Base-by-base conservation (phyloP, 2,797 vertebrate species). In the Rhinatrema bivittatum region DNA sequence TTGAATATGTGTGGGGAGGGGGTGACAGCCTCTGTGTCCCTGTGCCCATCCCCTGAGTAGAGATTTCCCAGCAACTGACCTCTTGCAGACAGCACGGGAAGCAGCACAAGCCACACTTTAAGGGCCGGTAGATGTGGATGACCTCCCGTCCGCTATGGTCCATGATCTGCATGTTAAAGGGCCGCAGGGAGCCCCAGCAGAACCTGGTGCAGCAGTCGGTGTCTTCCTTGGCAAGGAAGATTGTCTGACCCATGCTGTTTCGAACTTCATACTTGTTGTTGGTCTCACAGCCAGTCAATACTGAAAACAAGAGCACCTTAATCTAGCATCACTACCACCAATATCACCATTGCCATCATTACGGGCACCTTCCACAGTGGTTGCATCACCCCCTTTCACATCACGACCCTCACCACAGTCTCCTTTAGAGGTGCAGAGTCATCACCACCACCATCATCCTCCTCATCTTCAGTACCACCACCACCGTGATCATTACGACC, bases 1-100 rank as follows among this genome's bases (percentile, higher is more conserved):
- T n/a, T n/a, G n/a, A n/a, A n/a, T n/a, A n/a, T n/a, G n/a, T n/a
- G n/a, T n/a, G n/a, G n/a, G n/a, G n/a, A n/a, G 14, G 1, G 1
- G 15, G 10, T 3, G 3, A 7, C 12, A 8, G 16, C n/a, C 7
- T 13, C 7, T 14, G 20, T 4, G 23, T 16, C 11, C 9, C 2
- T 3, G 4, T 5, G 5, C 7, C 14, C 21, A 24, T 11, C 10
- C 10, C 37, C 10, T 3, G 10, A 9, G n/a, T n/a, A 7, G 29
- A 10, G 11, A 22, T 14, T n/a, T 15, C 25, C 22, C 8, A 19
- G 13, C 2, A 2, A 34, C 42, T 22, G 50, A 87, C 91, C 89
- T 93, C 90, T 72, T 94, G 91, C 40, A 93, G 58, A 62, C 78
- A 92, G 60, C 91, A 94, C 26, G 91, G 90, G 24, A 78, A 95